Evolutionary conservation across 2,888 invertebrate species (phyloP), one percentile per base, ranked within the genome.

Genomic region (Ischnura elegans): DNA sequence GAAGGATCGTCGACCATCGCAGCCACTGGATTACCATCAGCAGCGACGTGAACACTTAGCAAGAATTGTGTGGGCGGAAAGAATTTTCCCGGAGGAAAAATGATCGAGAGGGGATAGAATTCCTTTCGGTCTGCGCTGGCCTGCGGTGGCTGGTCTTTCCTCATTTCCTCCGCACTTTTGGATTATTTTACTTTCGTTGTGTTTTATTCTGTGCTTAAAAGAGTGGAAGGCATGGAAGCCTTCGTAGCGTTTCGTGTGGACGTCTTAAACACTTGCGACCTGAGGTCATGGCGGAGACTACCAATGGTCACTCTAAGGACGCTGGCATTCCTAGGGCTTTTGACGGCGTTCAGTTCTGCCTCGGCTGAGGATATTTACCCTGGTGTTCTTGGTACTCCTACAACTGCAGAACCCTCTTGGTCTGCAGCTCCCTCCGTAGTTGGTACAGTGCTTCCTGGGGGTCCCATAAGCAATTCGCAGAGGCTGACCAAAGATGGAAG

Each of bases 401-500:
- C 61, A 0, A 55, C 51, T 25, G 45, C 43, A 84, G 84, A 66
- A 16, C 42, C 76, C 16, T 29, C 55, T 5, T 61, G 45, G 43
- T 93, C 61, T 43, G 85, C 87, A 29, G 36, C 36, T 3, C 85
- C 86, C 5, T 85, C 87, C 25, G 86, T 93, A 86, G 93, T 86
- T 21, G 87, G 93, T 29, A 87, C 85, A 1, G 87, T 76, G 43
- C 61, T 87, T 55, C 93, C 46, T 8, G 94, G 94, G 29, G 94
- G 93, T n/a, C 51, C 43, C 45, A 87, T 94, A 5, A 76, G 86
- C 43, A 84, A 85, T 13, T 47, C 43, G 36, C 93, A 45, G 55
- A 93, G 87, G 66, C 61, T 94, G 13, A 87, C 42, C 29, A 93
- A 93, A 85, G 84, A 94, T 46, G 94, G 94, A 25, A 94, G 98